Conservation (phyloP, 2,797 vertebrate species). For the Neosilurus mollespiculum region DNA sequence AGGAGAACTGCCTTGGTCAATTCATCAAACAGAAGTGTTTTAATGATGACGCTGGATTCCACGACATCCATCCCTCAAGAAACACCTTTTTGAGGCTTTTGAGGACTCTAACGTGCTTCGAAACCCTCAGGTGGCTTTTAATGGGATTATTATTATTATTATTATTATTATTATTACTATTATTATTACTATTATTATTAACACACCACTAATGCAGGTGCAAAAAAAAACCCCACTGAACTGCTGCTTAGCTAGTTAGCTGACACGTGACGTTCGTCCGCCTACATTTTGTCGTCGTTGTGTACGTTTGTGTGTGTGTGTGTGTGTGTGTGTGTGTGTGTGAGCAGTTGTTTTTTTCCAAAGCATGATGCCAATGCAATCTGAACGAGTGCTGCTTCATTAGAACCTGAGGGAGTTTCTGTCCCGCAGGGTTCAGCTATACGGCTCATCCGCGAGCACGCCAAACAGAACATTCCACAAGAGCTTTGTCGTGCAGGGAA, state of each 20-base stretch:
- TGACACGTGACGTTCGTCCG: neutral
- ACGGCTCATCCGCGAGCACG: constrained; percentile 40
- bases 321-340: neutral
- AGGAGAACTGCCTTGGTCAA: constrained; percentile 73
- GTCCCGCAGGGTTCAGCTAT: constrained; percentile 4
- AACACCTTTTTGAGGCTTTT: neutral
- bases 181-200: too few relatives aligned
- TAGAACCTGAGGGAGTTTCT: constrained; percentile 15
- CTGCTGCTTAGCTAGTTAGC: constrained; percentile 3
- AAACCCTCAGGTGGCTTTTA: constrained; percentile 52
- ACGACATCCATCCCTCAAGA: neutral
- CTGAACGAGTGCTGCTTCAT: constrained; percentile 32
- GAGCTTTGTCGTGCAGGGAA: constrained; percentile 33
- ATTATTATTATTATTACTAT: too few relatives aligned
- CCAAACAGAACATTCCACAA: constrained; percentile 53
- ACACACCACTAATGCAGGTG: constrained; percentile 16
- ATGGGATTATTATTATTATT: constrained; percentile 2
- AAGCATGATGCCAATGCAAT: constrained; percentile 40
- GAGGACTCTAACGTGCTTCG: neutral
- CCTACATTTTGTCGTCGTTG: neutral
- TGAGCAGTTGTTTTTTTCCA: neutral
- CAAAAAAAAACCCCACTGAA: neutral
- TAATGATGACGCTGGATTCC: constrained; percentile 14
- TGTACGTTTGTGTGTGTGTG: neutral
- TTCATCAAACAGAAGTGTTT: constrained; percentile 65